Conservation (phyloP, 2,113 vertebrate genomes). For the Sigmodon hispidus region DNA sequence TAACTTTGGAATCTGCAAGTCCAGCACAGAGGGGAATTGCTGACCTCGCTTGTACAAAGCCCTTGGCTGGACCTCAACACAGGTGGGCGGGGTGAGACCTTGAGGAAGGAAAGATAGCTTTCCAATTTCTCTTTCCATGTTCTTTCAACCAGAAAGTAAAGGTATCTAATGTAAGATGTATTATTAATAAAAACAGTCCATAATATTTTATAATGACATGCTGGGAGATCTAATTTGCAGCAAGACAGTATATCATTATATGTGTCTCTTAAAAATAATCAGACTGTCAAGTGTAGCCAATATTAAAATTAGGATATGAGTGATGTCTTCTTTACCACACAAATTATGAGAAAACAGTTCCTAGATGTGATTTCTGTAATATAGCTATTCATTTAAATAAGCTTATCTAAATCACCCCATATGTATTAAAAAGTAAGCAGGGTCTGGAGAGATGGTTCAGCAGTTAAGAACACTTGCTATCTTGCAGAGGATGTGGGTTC, state of each 20-base stretch:
- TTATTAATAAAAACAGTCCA: slow-evolving; percentile 29
- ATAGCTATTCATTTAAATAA: slow-evolving; percentile 46
- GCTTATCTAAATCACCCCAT: slow-evolving; percentile 31
- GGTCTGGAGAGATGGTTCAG: background rate
- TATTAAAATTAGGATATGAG: slow-evolving; percentile 24
- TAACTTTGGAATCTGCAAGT: background rate
- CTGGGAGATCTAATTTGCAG: slow-evolving; percentile 43
- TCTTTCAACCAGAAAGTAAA: slow-evolving; percentile 57
- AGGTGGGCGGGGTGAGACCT: background rate
- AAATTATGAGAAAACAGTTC: slow-evolving; percentile 47
- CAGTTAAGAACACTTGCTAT: background rate
- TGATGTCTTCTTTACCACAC: slow-evolving; percentile 19
- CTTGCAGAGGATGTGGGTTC: background rate
- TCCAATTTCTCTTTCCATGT: slow-evolving; percentile 34
- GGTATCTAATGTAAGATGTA: slow-evolving; percentile 13
- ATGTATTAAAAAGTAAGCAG: background rate
- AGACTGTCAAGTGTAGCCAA: background rate
- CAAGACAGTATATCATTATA: slow-evolving; percentile 47
- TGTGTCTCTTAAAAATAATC: slow-evolving; percentile 44
- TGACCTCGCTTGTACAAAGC: background rate
- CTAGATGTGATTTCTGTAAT: slow-evolving; percentile 12
- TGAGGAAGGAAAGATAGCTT: background rate
- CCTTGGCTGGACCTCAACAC: background rate
- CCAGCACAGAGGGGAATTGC: background rate
- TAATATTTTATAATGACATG: slow-evolving; percentile 51